Evolutionary conservation across 2,888 invertebrate species (phyloP).

Genomic region (Agonopterix heracliana): DNA sequence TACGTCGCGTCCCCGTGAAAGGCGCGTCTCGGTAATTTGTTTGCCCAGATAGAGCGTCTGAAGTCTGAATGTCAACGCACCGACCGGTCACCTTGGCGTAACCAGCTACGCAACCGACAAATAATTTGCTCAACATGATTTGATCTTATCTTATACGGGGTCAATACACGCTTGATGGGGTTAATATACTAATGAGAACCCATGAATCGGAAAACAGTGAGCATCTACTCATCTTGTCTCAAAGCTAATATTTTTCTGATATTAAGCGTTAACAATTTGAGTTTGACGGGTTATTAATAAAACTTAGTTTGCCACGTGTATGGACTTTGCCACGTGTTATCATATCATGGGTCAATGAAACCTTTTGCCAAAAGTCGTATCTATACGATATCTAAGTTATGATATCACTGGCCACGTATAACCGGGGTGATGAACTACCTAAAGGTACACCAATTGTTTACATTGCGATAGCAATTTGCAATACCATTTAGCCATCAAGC

Average conservation of each 20-base stretch:
- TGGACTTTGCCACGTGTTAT: too few relatives aligned
- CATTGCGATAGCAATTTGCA: conserved; percentile 16
- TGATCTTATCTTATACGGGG: conserved; percentile 8
- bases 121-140: conserved; percentile 4
- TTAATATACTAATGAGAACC: conserved; percentile 1
- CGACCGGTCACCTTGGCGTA: conserved; percentile 10
- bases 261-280: too few relatives aligned
- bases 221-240: background rate
- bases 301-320: too few relatives aligned
- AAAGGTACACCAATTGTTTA: too few relatives aligned
- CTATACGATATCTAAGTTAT: conserved; percentile 7
- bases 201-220: conserved; percentile 1
- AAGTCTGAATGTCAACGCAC: conserved; percentile 13
- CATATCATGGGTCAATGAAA: background rate
- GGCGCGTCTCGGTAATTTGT: conserved; percentile 6
- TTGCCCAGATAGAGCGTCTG: conserved; percentile 9
- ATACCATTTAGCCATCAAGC: conserved; percentile 25
- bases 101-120: conserved; percentile 3
- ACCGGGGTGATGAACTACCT: too few relatives aligned
- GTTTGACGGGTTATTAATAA: too few relatives aligned
- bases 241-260: too few relatives aligned
- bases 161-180: conserved; percentile 8
- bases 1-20: background rate
- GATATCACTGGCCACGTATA: conserved; percentile 12
- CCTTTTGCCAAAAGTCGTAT: background rate